Percentiles rank a stretch among this genome's conserved stretches.
Evolutionary conservation across 2,888 invertebrate genomes (phyloP).

Genomic region (Melipona bicolor): DNA sequence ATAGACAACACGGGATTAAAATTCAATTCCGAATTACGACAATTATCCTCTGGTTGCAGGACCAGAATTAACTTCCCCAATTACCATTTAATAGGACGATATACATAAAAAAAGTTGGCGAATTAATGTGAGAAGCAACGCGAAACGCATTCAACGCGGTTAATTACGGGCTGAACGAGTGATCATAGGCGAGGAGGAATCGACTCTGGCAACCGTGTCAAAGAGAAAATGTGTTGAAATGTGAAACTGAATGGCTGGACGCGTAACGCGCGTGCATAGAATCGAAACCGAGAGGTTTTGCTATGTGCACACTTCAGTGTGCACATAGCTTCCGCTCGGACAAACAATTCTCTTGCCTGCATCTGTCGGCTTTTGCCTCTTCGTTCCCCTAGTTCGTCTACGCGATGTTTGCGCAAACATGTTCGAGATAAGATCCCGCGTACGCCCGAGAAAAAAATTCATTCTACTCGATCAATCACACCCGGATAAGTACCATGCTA

Average conservation of each 20-base stretch:
- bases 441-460: conserved; percentile 27
- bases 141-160: neutral
- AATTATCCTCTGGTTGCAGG: too few relatives aligned
- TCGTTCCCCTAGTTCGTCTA: conserved; percentile 65
- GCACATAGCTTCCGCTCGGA: conserved; percentile 80
- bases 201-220: neutral
- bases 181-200: neutral
- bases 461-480: conserved; percentile 51
- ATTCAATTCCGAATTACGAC: too few relatives aligned
- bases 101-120: neutral
- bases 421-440: conserved; percentile 53
- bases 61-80: neutral
- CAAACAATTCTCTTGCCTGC: conserved; percentile 79
- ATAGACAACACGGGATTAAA: too few relatives aligned
- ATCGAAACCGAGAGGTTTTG: conserved; percentile 51
- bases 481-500: neutral
- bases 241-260: conserved; percentile 39
- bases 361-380: conserved; percentile 74
- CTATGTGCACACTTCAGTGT: conserved; percentile 71
- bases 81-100: too few relatives aligned
- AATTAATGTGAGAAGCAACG: neutral
- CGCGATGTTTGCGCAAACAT: conserved; percentile 65
- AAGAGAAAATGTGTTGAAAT: conserved; percentile 17
- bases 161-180: neutral
- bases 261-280: conserved; percentile 50